A percentile compares a stretch with the other conserved stretches of the same genome.
Evolutionary conservation across 2,113 vertebrate genomes (phyloP).

Genomic region (Cinclus cinclus): DNA sequence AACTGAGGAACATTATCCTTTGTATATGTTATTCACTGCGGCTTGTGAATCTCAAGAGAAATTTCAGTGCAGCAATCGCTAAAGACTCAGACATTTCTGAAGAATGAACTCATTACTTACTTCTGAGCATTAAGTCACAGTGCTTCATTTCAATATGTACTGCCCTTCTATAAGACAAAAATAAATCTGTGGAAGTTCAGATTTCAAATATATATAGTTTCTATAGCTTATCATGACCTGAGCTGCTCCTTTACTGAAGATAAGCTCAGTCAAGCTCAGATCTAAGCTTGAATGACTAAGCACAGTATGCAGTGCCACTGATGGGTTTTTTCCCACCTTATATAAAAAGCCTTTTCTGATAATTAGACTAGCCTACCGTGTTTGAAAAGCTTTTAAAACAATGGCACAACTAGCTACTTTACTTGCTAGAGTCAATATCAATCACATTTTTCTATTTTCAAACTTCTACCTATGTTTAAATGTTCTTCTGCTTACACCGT

Average conservation of each 20-base stretch:
- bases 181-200: neutral
- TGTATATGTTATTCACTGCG: neutral
- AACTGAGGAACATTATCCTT: neutral
- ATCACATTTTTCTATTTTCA: neutral
- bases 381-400: neutral
- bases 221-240: neutral
- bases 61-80: neutral
- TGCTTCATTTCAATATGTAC: neutral
- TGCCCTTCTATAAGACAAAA: neutral
- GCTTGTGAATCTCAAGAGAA: neutral
- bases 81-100: neutral
- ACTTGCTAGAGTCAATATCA: neutral
- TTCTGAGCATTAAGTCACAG: neutral
- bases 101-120: neutral
- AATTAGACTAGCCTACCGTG: neutral
- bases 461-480: neutral
- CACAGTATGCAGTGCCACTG: neutral
- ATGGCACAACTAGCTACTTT: neutral
- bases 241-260: neutral
- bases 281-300: neutral
- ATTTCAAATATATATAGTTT: neutral
- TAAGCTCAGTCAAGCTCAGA: neutral
- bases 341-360: neutral
- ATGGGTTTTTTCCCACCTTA: neutral
- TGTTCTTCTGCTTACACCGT: neutral